A percentile compares a stretch with the other conserved stretches of the same genome.
Conservation (phyloP, 2,888 invertebrate species). For the Toxonevra muliebris region DNA sequence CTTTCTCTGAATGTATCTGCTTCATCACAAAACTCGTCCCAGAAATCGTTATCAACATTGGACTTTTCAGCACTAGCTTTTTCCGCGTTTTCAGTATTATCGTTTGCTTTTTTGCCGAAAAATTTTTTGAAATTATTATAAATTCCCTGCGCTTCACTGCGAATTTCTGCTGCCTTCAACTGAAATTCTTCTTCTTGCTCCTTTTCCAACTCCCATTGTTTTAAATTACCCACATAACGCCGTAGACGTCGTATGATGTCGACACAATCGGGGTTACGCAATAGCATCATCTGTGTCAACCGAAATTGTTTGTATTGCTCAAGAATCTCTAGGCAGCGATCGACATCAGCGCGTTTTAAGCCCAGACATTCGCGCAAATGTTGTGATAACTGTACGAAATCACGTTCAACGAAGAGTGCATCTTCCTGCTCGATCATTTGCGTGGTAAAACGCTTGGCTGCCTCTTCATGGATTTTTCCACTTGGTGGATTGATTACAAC, state of each 20-base stretch:
- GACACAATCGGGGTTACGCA: slow-evolving; percentile 82
- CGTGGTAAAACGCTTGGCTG: slow-evolving; percentile 56
- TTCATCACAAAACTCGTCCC: slow-evolving; percentile 76
- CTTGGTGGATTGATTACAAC: slow-evolving; percentile 70
- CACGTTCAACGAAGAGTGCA: slow-evolving; percentile 56
- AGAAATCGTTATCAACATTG: slow-evolving; percentile 73
- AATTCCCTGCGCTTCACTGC: slow-evolving; percentile 73
- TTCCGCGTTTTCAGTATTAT: slow-evolving; percentile 1
- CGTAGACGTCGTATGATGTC: slow-evolving; percentile 80
- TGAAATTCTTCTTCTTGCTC: slow-evolving; percentile 73
- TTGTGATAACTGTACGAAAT: slow-evolving; percentile 58
- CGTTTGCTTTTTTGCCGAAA: slow-evolving; percentile 64
- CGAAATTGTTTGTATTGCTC: slow-evolving; percentile 68
- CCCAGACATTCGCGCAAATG: slow-evolving; percentile 62
- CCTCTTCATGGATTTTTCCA: slow-evolving; percentile 53
- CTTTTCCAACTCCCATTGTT: slow-evolving; percentile 74
- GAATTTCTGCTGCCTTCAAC: slow-evolving; percentile 74
- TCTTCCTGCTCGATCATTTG: slow-evolving; percentile 60
- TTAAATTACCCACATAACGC: slow-evolving; percentile 81
- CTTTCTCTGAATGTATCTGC: slow-evolving; percentile 74
- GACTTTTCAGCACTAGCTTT: slow-evolving; percentile 46
- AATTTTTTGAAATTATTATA: slow-evolving; percentile 67
- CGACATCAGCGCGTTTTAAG: slow-evolving; percentile 71
- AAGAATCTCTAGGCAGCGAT: slow-evolving; percentile 75
- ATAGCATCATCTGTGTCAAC: slow-evolving; percentile 76